Evolutionary conservation across 2,888 invertebrate genomes (phyloP).

Genomic region (Resseliella maxima): DNA sequence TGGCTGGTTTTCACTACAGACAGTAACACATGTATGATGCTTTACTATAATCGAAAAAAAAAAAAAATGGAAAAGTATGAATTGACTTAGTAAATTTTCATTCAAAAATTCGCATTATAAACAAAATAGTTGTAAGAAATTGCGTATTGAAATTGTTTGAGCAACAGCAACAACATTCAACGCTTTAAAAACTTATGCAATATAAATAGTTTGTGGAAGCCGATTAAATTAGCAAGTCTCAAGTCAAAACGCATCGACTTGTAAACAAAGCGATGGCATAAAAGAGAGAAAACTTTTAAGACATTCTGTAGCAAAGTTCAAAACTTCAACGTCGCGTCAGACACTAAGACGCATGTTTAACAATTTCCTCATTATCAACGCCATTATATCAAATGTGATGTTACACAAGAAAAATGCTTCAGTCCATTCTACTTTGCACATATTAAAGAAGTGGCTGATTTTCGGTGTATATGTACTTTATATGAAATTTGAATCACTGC

Average conservation of each 20-base stretch:
- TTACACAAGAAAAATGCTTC: not conserved
- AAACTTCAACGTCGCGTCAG: not conserved
- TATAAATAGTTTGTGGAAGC: slow-evolving; percentile 44
- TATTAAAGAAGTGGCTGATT: not conserved
- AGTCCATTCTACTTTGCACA: not conserved
- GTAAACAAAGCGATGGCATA: slow-evolving; percentile 3
- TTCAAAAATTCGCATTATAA: slow-evolving; percentile 14
- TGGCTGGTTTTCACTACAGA: not conserved
- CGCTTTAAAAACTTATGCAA: slow-evolving; percentile 6
- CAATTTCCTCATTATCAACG: slow-evolving; percentile 38
- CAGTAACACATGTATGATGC: not conserved
- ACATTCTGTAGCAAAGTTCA: slow-evolving; percentile 8
- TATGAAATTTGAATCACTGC: not conserved
- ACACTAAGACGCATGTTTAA: slow-evolving; percentile 22
- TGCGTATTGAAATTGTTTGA: slow-evolving; percentile 44
- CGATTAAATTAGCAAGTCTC: slow-evolving; percentile 42
- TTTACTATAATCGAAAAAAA: no score
- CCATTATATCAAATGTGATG: slow-evolving; percentile 6
- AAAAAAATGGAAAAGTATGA: not conserved
- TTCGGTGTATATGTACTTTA: not conserved
- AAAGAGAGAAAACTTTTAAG: slow-evolving; percentile 1
- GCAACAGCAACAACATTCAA: not conserved
- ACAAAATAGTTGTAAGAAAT: not conserved
- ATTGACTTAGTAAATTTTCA: slow-evolving; percentile 36
- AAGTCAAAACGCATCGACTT: slow-evolving; percentile 19